Evolutionary conservation across 2,888 invertebrate species (phyloP), one percentile per base, ranked within the genome.

Genomic region (Phytoseiulus persimilis): DNA sequence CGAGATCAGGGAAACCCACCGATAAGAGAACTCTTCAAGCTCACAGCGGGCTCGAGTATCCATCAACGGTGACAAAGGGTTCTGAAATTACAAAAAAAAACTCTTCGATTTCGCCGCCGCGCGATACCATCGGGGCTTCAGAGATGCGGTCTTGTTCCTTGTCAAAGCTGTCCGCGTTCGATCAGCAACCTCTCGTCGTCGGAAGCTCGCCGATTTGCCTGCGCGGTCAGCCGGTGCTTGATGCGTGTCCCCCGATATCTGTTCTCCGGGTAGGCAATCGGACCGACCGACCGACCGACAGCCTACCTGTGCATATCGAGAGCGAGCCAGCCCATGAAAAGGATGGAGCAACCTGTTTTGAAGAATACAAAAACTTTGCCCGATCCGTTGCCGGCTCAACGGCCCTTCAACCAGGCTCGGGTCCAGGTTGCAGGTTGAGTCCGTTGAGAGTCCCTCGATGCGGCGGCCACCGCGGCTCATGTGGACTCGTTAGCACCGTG

Each of bases 311-410:
- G 1, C 14, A 18, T 3, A 65, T 65, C 65, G 65, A 28, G 9
- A 65, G 5, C 65, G 18, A 18, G 65, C 65, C 65, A 39, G 9
- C 39, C 39, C 39, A 65, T 14, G 65, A 2, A 23, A 65, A 28
- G 23, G 65, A 65, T 65, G 18, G 65, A 65, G 65, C 65, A 65
- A 65, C 65, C 65, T 65, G 65, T 65, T 65, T 65, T 65, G 65
- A 65, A 65, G 65, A 65, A 65, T 65, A 65, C 65, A 65, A 65
- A 65, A 65, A 65, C 65, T 65, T 65, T 65, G 65, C 65, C 65
- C 65, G 65, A 65, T 14, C 65, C 65, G 65, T 65, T 65, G 65
- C 65, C 18, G 65, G 28, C 65, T 65, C 65, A 65, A 65, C 65
- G 65, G 65, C 65, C 65, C 65, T 65, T 18, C 65, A 65, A 46